Percentiles rank a stretch among this genome's conserved stretches.
phyloP scores from a whole-genome alignment of 1,140 invertebrate species.

The Triops longicaudatus region DNA sequence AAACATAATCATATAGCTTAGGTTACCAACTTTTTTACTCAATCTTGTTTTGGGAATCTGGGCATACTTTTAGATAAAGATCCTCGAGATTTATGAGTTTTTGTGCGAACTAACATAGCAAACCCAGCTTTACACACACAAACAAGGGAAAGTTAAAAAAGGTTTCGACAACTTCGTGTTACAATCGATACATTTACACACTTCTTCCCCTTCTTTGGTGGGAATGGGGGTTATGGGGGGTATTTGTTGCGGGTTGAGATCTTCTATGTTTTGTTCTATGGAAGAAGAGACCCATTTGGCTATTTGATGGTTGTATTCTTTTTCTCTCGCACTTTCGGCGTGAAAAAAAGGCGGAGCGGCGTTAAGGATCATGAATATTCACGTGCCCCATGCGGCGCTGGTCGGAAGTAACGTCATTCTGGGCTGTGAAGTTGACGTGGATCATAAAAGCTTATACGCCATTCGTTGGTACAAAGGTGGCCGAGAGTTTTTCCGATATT shows the following conservation, averaged over 20 bases:
- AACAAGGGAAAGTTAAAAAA: not conserved
- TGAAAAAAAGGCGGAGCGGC: not conserved
- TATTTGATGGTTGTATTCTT: not conserved
- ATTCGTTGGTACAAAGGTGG: conserved; percentile 60
- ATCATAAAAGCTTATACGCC: conserved; percentile 43
- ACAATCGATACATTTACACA: conserved; percentile 2
- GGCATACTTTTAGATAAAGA: not conserved
- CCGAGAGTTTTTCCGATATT: conserved; percentile 51
- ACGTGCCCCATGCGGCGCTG: conserved; percentile 1
- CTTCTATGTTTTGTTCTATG: no score
- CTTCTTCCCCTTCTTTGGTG: not conserved
- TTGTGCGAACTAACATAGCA: not conserved
- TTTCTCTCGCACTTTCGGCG: not conserved
- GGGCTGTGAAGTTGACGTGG: not conserved
- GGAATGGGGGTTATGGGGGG: not conserved
- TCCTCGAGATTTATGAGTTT: not conserved
- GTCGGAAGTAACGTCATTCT: conserved; percentile 14
- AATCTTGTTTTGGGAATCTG: not conserved
- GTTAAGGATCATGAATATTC: conserved; percentile 12
- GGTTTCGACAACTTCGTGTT: not conserved
- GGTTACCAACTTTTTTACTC: not conserved
- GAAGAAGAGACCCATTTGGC: not conserved
- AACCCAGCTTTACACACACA: not conserved
- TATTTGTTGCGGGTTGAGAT: no score
- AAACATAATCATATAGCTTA: conserved; percentile 12